Conservation (phyloP, 2,888 invertebrate species). For the Mythimna impura region DNA sequence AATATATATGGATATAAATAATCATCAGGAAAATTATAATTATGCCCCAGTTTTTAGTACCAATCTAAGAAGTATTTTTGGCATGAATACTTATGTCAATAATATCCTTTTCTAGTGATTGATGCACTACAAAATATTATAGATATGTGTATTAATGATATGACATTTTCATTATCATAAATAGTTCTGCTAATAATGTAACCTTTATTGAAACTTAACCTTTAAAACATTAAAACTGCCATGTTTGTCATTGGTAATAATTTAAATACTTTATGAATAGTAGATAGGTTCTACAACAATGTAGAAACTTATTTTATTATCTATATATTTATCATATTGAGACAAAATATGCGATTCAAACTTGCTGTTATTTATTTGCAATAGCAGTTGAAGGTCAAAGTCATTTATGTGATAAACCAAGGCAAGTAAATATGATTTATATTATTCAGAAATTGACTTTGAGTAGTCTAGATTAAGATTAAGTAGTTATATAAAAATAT, state of each 20-base stretch:
- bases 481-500: slow-evolving; percentile 15
- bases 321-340: slow-evolving; percentile 6
- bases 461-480: slow-evolving; percentile 10
- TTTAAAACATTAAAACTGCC: slow-evolving; percentile 22
- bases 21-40: not conserved
- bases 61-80: not conserved
- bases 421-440: slow-evolving; percentile 28
- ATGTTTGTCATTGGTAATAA: slow-evolving; percentile 18
- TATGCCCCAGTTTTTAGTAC: not conserved
- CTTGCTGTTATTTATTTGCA: not conserved
- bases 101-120: not conserved
- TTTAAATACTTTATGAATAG: slow-evolving; percentile 2
- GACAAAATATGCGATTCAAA: slow-evolving; percentile 16
- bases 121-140: not conserved
- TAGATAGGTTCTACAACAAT: not conserved
- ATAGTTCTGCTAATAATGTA: slow-evolving; percentile 19
- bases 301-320: slow-evolving; percentile 24
- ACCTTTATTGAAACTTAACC: slow-evolving; percentile 32
- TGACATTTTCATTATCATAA: not conserved
- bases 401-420: slow-evolving; percentile 9
- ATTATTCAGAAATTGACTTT: slow-evolving; percentile 4
- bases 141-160: not conserved
- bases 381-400: slow-evolving; percentile 13
- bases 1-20: no score
- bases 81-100: not conserved